Percentiles rank a stretch among this genome's conserved stretches.
These are phyloP conservation scores for Steatornis caripensis DNA, from an alignment of 2,113 vertebrate genomes.

Conservation along the genomic window DNA sequence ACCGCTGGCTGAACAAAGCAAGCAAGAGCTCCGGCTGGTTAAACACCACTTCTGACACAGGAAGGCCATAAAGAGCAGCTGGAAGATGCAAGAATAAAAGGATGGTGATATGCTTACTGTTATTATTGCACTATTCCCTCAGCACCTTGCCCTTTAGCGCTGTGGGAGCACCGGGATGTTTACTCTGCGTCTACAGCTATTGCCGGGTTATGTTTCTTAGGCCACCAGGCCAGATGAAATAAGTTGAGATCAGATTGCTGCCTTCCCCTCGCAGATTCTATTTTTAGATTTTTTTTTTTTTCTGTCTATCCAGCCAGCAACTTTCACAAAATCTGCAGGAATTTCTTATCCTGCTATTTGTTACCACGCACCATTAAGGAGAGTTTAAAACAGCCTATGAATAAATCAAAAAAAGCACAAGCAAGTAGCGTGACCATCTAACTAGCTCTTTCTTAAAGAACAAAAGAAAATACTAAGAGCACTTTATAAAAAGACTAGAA, in stretches of 20 bases:
- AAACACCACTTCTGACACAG: not conserved
- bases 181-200: not conserved
- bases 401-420: not conserved
- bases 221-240: not conserved
- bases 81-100: not conserved
- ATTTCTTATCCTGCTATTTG: not conserved
- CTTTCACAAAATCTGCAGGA: not conserved
- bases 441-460: not conserved
- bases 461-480: not conserved
- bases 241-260: not conserved
- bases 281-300: not conserved
- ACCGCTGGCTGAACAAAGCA: not conserved
- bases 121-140: not conserved
- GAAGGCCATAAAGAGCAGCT: not conserved
- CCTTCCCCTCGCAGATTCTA: not conserved
- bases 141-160: not conserved
- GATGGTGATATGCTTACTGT: not conserved
- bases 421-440: not conserved
- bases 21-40: not conserved
- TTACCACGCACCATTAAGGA: not conserved
- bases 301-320: not conserved
- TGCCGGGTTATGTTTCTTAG: not conserved
- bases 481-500: not conserved
- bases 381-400: not conserved
- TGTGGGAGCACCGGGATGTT: rapidly evolving